Evolutionary conservation across 2,797 vertebrate genomes (phyloP).

Genomic region (Oreonectes daqikongensis): DNA sequence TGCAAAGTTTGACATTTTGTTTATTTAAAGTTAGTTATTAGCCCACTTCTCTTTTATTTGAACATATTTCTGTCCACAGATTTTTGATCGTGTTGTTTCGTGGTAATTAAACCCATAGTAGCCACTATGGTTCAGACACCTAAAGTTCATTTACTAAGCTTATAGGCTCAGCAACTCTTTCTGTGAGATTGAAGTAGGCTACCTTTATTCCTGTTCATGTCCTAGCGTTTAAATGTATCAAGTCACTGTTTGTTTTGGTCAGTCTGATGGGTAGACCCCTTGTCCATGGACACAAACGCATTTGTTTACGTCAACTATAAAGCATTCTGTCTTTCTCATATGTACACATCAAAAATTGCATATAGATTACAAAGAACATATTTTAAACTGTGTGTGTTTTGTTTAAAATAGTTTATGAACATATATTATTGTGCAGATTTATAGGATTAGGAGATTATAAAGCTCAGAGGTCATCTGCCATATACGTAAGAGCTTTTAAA

Average conservation of each 20-base stretch:
- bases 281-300: slow-evolving; percentile 34
- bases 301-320: slow-evolving; percentile 66
- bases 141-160: background rate
- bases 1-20: slow-evolving; percentile 14
- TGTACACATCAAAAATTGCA: background rate
- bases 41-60: slow-evolving; percentile 3
- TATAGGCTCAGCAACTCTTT: slow-evolving; percentile 5
- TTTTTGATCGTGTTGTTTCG: slow-evolving; percentile 14
- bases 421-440: background rate
- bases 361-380: background rate
- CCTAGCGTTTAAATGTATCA: background rate
- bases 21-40: slow-evolving; percentile 28
- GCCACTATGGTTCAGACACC: slow-evolving; percentile 4
- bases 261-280: slow-evolving; percentile 29
- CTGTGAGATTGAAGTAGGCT: background rate
- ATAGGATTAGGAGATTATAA: background rate
- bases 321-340: slow-evolving; percentile 24
- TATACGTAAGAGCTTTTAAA: background rate
- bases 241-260: slow-evolving; percentile 22
- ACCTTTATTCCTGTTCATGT: background rate
- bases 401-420: background rate
- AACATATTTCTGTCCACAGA: background rate
- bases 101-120: background rate
- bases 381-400: background rate
- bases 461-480: background rate